A percentile compares a stretch with the other conserved stretches of the same genome.
phyloP scores from a whole-genome alignment of 2,797 vertebrate genomes.

The Philypnodon macrostomus region DNA sequence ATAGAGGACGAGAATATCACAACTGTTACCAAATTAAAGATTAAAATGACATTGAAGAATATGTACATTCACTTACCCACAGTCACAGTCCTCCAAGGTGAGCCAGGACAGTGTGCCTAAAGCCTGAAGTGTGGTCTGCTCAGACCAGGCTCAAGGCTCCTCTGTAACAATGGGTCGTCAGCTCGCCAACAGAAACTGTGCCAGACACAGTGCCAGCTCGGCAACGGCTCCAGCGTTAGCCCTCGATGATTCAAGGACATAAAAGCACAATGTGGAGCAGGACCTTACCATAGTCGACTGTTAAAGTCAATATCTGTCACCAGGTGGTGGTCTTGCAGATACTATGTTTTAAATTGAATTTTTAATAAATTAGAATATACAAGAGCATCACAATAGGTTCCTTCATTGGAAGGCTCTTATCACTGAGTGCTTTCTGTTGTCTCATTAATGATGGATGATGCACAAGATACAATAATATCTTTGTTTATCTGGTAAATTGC shows the following conservation, averaged over 20 bases:
- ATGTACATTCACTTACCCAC: conserved; percentile 8
- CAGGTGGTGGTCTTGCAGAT: conserved; percentile 22
- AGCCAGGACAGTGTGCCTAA: conserved; percentile 30
- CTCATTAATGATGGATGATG: conserved; percentile 58
- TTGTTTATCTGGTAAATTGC: conserved; percentile 61
- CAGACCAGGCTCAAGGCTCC: conserved; percentile 47
- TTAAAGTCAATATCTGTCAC: too few species aligned
- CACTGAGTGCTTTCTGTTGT: conserved; percentile 23
- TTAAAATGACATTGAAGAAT: neutral
- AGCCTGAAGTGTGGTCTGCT: conserved; percentile 46
- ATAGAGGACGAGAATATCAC: too few species aligned
- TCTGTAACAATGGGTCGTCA: conserved; percentile 60
- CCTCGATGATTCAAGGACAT: conserved; percentile 70
- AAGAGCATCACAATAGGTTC: conserved; percentile 44
- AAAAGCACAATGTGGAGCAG: conserved; percentile 57
- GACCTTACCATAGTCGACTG: conserved; percentile 51
- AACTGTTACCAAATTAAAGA: too few species aligned
- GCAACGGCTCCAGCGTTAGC: conserved; percentile 52
- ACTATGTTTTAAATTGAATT: conserved; percentile 48
- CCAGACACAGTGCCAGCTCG: conserved; percentile 66
- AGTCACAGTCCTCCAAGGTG: conserved; percentile 59
- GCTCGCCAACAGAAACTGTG: conserved; percentile 64
- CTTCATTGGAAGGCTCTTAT: conserved; percentile 36
- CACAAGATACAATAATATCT: conserved; percentile 55
- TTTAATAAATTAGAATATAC: conserved; percentile 46